A percentile compares a stretch with the other conserved stretches of the same genome.
Evolutionary conservation across 1,140 invertebrate genomes (phyloP).

Genomic region (Macrobrachium rosenbergii): DNA sequence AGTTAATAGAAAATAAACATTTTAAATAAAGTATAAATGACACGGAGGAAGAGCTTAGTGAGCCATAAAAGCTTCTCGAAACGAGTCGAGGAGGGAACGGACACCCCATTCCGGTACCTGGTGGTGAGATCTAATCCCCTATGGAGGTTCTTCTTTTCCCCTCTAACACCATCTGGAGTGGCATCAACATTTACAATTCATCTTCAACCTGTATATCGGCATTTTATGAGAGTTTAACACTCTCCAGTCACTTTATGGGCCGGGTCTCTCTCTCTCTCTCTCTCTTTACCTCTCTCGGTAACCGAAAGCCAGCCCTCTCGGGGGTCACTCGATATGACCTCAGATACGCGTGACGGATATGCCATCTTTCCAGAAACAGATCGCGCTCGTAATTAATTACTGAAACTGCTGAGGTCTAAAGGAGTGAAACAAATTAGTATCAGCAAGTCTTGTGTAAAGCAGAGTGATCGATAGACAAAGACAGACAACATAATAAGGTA

Average conservation of each 20-base stretch:
- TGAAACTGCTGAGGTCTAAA: too few species aligned
- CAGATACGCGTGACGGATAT: background rate
- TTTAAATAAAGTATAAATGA: background rate
- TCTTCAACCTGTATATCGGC: slow-evolving; percentile 13
- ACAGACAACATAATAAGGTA: background rate
- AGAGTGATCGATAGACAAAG: background rate
- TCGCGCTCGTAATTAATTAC: too few species aligned
- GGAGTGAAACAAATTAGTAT: too few species aligned
- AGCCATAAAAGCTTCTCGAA: slow-evolving; percentile 1
- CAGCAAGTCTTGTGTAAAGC: too few species aligned
- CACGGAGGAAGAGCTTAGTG: background rate
- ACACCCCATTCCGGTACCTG: slow-evolving; percentile 9
- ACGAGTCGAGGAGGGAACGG: slow-evolving; percentile 15
- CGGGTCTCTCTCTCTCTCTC: background rate
- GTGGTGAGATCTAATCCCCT: slow-evolving; percentile 20
- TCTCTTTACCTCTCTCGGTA: background rate
- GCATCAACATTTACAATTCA: slow-evolving; percentile 25
- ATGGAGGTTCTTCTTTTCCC: background rate
- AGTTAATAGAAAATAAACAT: slow-evolving; percentile 1
- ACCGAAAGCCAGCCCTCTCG: background rate
- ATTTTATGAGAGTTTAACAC: slow-evolving; percentile 22
- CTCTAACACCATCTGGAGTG: slow-evolving; percentile 15
- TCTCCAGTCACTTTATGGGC: slow-evolving; percentile 2
- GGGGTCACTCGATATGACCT: background rate
- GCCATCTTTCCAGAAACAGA: too few species aligned